Base-by-base conservation (phyloP, 2,888 invertebrate species). In the Agrypnus murinus region DNA sequence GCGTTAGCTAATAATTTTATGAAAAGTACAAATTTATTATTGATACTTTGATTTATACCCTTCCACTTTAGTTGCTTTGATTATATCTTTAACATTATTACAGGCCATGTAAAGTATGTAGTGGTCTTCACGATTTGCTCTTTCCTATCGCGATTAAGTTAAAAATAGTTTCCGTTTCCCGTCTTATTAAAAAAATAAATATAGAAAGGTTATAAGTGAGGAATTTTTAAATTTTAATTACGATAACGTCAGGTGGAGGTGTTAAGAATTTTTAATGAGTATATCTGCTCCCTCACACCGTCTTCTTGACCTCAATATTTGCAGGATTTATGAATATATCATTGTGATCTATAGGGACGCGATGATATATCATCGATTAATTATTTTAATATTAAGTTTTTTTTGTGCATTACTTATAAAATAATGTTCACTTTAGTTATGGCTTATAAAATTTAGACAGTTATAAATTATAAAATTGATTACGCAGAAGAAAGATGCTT, bases 1-100 rank as follows among this genome's bases (percentile, higher is more conserved):
- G 32, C 31, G 53, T 36, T 55, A 17, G 36, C 55, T 55, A 55
- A 55, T 55, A 34, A 55, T 55, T 55, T 55, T 55, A 55, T 36
- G 36, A 55, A 55, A 36, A 34, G 34, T 36, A 15, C 55, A 55
- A 36, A 55, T 55, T 55, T 55, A 36, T 38, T 55, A 55, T 55
- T 55, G 55, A 55, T 36, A 55, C 17, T 36, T 36, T 55, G 55
- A 55, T 55, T 55, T 55, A 55, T 48, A n/a, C 17, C 48, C 48
- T 48, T 12, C 1, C 8, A 4, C n/a, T 34, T 55, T 36, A 17
- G 9, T 19, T 10, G 36, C 10, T 17, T 38, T 19, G 17, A 36
- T 38, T 55, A 38, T 15, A 55, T 55, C 36, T 36, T 38, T 36
- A 55, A 38, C 38, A 55, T 36, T 5, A 55, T 36, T 5, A 36